Percentiles rank a stretch among this genome's conserved stretches.
Conservation (phyloP, 1,140 invertebrate species). For the Oncopodura yosiiana region DNA sequence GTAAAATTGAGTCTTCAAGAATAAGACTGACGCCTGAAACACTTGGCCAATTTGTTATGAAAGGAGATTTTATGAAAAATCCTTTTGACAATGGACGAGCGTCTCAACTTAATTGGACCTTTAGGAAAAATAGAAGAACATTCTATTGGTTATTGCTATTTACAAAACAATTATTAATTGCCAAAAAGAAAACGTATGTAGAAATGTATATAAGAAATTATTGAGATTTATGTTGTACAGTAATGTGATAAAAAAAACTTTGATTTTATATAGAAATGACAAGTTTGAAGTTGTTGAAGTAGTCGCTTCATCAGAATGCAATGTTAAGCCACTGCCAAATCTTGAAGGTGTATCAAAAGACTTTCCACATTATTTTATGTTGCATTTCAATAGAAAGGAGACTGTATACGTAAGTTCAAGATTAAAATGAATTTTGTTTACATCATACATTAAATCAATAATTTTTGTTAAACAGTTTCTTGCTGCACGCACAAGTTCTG, state of each 20-base stretch:
- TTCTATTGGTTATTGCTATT: conserved; percentile 33
- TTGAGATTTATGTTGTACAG: too few relatives aligned
- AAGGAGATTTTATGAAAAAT: conserved; percentile 35
- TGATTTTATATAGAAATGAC: too few relatives aligned
- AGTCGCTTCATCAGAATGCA: conserved; percentile 11
- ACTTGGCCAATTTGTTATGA: conserved; percentile 30
- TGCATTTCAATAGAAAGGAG: conserved; percentile 33
- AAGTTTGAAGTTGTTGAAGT: conserved; percentile 31
- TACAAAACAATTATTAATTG: conserved; percentile 28
- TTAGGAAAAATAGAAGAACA: conserved; percentile 27
- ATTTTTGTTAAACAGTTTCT: conserved; percentile 26
- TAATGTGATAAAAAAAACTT: too few relatives aligned
- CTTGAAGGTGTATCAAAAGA: conserved; percentile 33
- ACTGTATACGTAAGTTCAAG: conserved; percentile 29
- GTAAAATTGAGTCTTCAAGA: conserved; percentile 28
- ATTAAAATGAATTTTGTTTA: not conserved
- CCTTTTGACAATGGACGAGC: conserved; percentile 26
- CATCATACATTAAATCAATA: not conserved
- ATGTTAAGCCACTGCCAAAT: conserved; percentile 31
- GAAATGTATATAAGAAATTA: too few relatives aligned
- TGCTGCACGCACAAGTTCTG: conserved; percentile 29
- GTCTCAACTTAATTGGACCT: conserved; percentile 32
- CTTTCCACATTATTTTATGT: conserved; percentile 34
- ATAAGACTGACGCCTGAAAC: conserved; percentile 1
- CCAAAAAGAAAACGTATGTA: conserved; percentile 31